A percentile compares a stretch with the other conserved stretches of the same genome.
These are phyloP conservation scores for Cepaea hortensis DNA, from an alignment of 2,888 invertebrate genomes.

Conservation along the genomic window DNA sequence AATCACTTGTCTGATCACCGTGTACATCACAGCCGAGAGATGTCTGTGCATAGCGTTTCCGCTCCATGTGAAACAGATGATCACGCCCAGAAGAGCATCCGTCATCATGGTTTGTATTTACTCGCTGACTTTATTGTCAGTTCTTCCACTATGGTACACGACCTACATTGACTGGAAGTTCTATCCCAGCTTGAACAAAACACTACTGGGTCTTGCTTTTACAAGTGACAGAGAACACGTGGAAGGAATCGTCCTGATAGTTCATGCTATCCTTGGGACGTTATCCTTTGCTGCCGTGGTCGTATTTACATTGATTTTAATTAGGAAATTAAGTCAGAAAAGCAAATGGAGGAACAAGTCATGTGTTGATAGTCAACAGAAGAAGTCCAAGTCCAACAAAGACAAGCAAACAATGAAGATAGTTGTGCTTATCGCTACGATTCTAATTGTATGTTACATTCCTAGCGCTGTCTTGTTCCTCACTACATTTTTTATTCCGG, in stretches of 20 bases:
- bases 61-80: constrained; percentile 12
- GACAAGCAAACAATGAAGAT: constrained; percentile 6
- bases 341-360: neutral
- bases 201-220: constrained; percentile 2
- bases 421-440: neutral
- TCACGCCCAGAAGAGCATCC: constrained; percentile 14
- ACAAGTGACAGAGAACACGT: neutral
- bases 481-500: neutral
- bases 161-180: constrained; percentile 26
- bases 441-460: constrained; percentile 8
- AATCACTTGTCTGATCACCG: constrained; percentile 15
- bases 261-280: neutral
- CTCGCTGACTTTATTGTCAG: neutral
- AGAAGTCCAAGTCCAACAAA: neutral
- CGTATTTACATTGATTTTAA: neutral
- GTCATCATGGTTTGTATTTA: neutral
- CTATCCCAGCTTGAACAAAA: neutral
- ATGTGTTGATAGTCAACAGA: neutral
- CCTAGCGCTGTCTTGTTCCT: neutral
- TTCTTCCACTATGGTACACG: constrained; percentile 16
- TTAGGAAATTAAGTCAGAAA: constrained; percentile 7
- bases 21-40: constrained; percentile 25
- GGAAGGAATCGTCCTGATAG: neutral
- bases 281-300: neutral
- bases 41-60: constrained; percentile 29